Percentiles rank a stretch among this genome's conserved stretches.
Conservation (phyloP, 1,140 invertebrate species). For the Aleiodes sp. region DNA sequence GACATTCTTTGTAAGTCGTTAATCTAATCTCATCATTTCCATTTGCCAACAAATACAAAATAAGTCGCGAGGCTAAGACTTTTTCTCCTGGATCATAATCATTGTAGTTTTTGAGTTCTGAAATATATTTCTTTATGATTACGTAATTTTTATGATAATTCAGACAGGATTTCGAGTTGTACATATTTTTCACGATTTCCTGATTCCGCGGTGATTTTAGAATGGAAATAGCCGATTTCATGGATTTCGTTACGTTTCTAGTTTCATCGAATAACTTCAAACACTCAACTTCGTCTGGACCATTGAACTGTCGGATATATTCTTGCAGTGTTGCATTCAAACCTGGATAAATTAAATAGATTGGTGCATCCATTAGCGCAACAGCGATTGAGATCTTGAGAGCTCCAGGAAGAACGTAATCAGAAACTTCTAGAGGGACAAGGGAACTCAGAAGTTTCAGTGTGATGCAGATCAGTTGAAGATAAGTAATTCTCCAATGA, state of each 20-base stretch:
- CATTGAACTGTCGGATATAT: slow-evolving; percentile 53
- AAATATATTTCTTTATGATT: slow-evolving; percentile 43
- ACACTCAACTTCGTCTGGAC: slow-evolving; percentile 37
- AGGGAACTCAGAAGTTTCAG: slow-evolving; percentile 51
- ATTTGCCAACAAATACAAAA: slow-evolving; percentile 52
- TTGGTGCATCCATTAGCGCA: slow-evolving; percentile 54
- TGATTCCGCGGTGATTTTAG: slow-evolving; percentile 38
- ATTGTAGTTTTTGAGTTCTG: slow-evolving; percentile 32
- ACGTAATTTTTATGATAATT: slow-evolving; percentile 54
- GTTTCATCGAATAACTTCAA: slow-evolving; percentile 54
- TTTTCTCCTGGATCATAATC: slow-evolving; percentile 41
- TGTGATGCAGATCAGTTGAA: slow-evolving; percentile 49
- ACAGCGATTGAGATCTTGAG: slow-evolving; percentile 48
- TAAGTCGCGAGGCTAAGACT: slow-evolving; percentile 47
- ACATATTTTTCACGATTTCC: slow-evolving; percentile 43
- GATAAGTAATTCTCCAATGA: slow-evolving; percentile 51
- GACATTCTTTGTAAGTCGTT: slow-evolving; percentile 61
- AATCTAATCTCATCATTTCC: slow-evolving; percentile 53
- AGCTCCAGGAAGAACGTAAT: slow-evolving; percentile 48
- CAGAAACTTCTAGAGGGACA: slow-evolving; percentile 54
- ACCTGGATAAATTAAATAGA: slow-evolving; percentile 51
- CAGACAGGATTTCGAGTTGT: slow-evolving; percentile 50
- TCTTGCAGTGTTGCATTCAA: slow-evolving; percentile 49
- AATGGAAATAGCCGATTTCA: slow-evolving; percentile 53
- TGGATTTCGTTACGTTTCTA: slow-evolving; percentile 47